Evolutionary conservation across 2,797 vertebrate species (phyloP).

Genomic region (Melanotaenia boesemani): DNA sequence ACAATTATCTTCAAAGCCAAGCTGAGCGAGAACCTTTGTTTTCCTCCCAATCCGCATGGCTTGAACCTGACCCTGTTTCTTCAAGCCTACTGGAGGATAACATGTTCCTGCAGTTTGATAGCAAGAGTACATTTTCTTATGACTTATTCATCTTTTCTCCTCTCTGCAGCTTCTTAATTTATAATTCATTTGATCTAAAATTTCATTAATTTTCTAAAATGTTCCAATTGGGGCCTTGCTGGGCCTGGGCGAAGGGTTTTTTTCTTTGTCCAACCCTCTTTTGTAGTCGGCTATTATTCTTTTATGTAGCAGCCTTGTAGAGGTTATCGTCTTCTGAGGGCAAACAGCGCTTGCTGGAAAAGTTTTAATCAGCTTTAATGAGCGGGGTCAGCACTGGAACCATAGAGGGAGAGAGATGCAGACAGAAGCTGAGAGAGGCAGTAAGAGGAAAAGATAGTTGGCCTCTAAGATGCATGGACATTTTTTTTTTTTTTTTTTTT

Average conservation of each 20-base stretch:
- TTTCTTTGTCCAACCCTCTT: constrained; percentile 84
- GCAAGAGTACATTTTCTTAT: constrained; percentile 83
- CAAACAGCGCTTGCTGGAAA: constrained; percentile 80
- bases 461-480: constrained; percentile 59
- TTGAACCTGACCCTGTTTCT: constrained; percentile 85
- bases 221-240: constrained; percentile 85
- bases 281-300: constrained; percentile 85
- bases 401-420: constrained; percentile 57
- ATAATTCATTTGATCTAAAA: constrained; percentile 91
- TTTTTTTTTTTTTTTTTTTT: constrained; percentile 67
- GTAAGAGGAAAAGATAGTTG: constrained; percentile 47
- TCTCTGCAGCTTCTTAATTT: constrained; percentile 80
- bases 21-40: constrained; percentile 82
- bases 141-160: constrained; percentile 84
- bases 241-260: constrained; percentile 69
- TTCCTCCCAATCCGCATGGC: constrained; percentile 78
- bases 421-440: constrained; percentile 31
- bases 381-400: constrained; percentile 83
- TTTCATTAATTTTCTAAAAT: constrained; percentile 92
- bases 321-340: constrained; percentile 86
- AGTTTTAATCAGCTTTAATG: constrained; percentile 88
- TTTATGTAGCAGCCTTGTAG: constrained; percentile 85
- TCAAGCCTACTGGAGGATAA: constrained; percentile 81
- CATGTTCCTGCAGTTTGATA: constrained; percentile 85
- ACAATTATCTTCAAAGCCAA: constrained; percentile 84